Evolutionary conservation across 2,797 vertebrate species (phyloP).

Genomic region (Sphenodon punctatus): DNA sequence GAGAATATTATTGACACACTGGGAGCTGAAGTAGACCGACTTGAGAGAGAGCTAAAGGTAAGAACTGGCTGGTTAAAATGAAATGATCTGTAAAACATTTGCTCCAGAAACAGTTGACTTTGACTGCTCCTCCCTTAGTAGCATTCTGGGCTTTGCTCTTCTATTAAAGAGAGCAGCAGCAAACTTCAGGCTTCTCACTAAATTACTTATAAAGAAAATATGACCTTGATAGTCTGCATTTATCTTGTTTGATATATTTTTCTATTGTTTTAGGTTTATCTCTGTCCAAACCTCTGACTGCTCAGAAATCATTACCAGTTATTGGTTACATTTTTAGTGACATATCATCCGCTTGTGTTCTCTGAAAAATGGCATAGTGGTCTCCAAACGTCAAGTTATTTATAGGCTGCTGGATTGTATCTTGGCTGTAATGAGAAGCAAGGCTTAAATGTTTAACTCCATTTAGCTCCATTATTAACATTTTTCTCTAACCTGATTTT

Average conservation of each 20-base stretch:
- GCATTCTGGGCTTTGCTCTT: neutral
- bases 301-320: neutral
- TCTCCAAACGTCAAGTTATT: constrained; percentile 9
- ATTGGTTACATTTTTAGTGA: neutral
- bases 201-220: neutral
- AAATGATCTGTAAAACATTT: neutral
- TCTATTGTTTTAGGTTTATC: neutral
- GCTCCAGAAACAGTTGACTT: neutral
- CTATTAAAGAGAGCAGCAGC: neutral
- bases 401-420: neutral
- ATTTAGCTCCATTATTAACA: neutral
- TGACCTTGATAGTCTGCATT: neutral
- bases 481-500: neutral
- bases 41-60: constrained; percentile 98
- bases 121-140: neutral
- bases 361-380: neutral
- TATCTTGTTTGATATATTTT: neutral
- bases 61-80: neutral
- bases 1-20: constrained; percentile 97
- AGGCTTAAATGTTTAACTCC: neutral
- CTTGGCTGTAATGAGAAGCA: neutral
- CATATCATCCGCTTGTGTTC: neutral
- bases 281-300: constrained; percentile 6
- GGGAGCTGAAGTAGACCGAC: constrained; percentile 95
- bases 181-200: neutral